Evolutionary conservation across 2,113 vertebrate species (phyloP).

Genomic region (Colistium nudipinnis): DNA sequence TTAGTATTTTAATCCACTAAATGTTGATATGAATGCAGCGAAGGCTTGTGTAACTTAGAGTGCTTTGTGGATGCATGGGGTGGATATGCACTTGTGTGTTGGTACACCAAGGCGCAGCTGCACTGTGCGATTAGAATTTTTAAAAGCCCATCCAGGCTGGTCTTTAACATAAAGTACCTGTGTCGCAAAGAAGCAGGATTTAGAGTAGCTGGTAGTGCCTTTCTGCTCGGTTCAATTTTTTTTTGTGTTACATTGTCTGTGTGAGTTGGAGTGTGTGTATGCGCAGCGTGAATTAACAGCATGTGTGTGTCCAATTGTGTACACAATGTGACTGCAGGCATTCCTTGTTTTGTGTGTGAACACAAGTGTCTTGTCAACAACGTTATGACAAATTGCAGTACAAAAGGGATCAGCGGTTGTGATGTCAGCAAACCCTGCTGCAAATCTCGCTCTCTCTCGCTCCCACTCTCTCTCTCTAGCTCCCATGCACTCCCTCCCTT

Average conservation of each 20-base stretch:
- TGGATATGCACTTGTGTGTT: not conserved
- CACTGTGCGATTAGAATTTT: conserved; percentile 1
- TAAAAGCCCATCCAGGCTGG: conserved; percentile 6
- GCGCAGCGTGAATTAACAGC: conserved; percentile 29
- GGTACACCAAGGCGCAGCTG: not conserved
- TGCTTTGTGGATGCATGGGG: not conserved
- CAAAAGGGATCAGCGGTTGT: conserved; percentile 70
- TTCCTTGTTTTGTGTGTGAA: conserved; percentile 31
- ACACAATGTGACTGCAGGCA: conserved; percentile 40
- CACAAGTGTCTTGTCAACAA: conserved; percentile 65
- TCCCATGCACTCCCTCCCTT: not conserved
- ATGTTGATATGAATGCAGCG: not conserved
- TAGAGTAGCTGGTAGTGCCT: conserved; percentile 17
- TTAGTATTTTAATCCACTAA: too few species aligned
- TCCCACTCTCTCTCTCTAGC: not conserved
- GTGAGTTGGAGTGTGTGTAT: conserved; percentile 18
- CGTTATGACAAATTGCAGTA: conserved; percentile 69
- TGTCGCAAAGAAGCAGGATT: conserved; percentile 18
- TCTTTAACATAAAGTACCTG: conserved; percentile 6
- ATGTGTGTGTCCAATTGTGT: conserved; percentile 44
- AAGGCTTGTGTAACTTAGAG: not conserved
- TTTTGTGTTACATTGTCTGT: not conserved
- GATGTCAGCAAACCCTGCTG: conserved; percentile 48
- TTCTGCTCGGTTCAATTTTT: too few species aligned
- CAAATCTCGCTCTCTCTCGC: conserved; percentile 29